Conservation (phyloP, 1,140 invertebrate genomes). For the Drosophila athabasca region DNA sequence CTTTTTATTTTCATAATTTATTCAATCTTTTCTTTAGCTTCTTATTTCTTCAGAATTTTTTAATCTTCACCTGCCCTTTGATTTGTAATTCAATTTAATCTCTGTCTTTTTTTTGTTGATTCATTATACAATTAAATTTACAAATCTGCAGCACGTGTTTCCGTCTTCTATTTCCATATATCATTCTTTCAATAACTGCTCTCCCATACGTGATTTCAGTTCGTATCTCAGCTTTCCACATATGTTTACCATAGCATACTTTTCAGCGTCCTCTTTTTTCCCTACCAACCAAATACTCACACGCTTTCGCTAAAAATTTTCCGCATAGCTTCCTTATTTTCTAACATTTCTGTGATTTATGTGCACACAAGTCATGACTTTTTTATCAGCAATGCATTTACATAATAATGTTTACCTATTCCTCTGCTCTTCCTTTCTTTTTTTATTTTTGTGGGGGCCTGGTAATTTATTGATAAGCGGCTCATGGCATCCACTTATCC, state of each 20-base stretch:
- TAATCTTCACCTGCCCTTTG: too few species aligned
- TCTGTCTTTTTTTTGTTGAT: too few species aligned
- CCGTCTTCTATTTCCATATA: too few species aligned
- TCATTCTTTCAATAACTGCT: neutral
- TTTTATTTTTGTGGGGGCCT: slow-evolving; percentile 18
- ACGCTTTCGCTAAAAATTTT: neutral
- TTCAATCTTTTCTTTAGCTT: too few species aligned
- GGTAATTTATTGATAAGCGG: slow-evolving; percentile 76
- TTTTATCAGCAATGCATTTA: slow-evolving; percentile 63
- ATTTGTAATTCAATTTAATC: too few species aligned
- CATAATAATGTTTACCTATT: slow-evolving; percentile 64
- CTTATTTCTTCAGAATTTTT: too few species aligned
- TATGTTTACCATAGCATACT: slow-evolving; percentile 14
- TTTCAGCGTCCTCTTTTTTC: neutral
- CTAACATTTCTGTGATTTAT: slow-evolving; percentile 53
- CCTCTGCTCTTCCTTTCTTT: slow-evolving; percentile 14
- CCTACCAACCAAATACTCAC: too few species aligned
- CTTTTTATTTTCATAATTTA: too few species aligned
- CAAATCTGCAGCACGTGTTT: too few species aligned
- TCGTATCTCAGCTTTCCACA: neutral
- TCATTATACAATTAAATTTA: too few species aligned
- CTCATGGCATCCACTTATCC: slow-evolving; percentile 25
- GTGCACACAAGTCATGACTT: slow-evolving; percentile 50
- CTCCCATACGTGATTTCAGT: neutral
- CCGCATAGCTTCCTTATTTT: neutral